Base-by-base conservation (phyloP, 2,113 vertebrate genomes). In the Acanthisitta chloris region DNA sequence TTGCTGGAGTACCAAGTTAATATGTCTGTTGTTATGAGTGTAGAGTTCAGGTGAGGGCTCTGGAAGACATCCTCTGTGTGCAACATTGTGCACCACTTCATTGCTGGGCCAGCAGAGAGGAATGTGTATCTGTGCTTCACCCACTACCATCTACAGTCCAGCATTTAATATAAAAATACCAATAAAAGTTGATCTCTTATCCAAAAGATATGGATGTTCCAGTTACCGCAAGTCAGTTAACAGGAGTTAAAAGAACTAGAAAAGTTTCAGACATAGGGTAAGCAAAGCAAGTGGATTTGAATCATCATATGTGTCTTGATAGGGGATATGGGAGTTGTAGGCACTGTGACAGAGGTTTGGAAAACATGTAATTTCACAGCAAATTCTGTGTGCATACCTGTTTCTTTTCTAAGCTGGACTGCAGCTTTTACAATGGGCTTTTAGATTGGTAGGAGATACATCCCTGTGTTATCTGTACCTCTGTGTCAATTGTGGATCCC, bases 41-140 rank as follows among this genome's bases (percentile, higher is more conserved):
- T 62, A 94, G 78, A 54, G 67, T 88, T 96, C 90, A 92, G 85
- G 48, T 76, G 86, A 72, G 57, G 87, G 78, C 64, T 94, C 42
- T 0, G 1, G 28, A 71, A 49, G 62, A 73, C 25, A 24, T 69
- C 51, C 28, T 67, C 66, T 57, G 25, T 61, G 43, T 46, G 17
- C 2, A 2, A 5, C 29, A 13, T 34, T 65, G 62, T 45, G 66
- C 34, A 77, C 26, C 38, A 5, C 38, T 80, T 65, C 14, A 33
- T 38, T 86, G 42, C 51, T 67, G 48, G 17, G 43, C 61, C 46
- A 55, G 49, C 58, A 83, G 79, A 64, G 40, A 86, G 29, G 28
- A 61, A 28, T 23, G 12, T 43, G 0, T 36, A 8, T 42, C 46
- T 83, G 5, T 70, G 33, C 51, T 85, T 79, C 16, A 66, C 24